These are phyloP conservation scores for Lophotriccus pileatus DNA, from an alignment of 2,797 vertebrate genomes.

Conservation along the genomic window DNA sequence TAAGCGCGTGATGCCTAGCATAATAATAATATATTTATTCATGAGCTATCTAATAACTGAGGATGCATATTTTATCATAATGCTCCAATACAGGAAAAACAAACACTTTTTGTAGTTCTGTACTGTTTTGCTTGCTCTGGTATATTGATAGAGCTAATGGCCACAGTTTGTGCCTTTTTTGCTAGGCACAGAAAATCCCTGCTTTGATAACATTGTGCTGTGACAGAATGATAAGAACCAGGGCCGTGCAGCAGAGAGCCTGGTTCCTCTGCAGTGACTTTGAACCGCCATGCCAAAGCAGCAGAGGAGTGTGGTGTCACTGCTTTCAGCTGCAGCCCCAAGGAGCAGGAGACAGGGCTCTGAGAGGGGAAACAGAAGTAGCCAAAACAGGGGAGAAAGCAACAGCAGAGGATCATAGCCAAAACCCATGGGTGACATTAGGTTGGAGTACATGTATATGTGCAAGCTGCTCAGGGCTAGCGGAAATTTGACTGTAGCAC, in stretches of 20 bases:
- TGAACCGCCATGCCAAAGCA: not conserved
- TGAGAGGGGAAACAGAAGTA: not conserved
- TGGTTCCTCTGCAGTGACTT: not conserved
- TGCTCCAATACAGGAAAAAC: not conserved
- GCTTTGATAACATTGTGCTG: slow-evolving; percentile 43
- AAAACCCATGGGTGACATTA: fast-evolving
- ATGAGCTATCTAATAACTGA: slow-evolving; percentile 58
- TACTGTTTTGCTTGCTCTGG: not conserved
- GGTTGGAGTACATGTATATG: not conserved
- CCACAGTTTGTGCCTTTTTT: slow-evolving; percentile 22
- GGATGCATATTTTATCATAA: slow-evolving; percentile 56
- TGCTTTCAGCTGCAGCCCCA: not conserved
- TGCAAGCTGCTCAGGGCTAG: not conserved
- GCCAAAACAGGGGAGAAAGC: not conserved
- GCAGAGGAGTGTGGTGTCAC: not conserved
- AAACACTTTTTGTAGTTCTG: slow-evolving; percentile 10
- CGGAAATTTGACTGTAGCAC: not conserved
- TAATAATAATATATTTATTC: slow-evolving; percentile 46
- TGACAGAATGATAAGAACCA: not conserved
- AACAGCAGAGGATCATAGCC: not conserved
- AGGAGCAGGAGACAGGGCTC: not conserved
- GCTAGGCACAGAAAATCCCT: slow-evolving; percentile 43
- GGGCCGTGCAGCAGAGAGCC: not conserved
- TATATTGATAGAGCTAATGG: slow-evolving; percentile 31
- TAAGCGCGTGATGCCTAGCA: not conserved